A percentile compares a stretch with the other conserved stretches of the same genome.
Evolutionary conservation across 2,797 vertebrate species (phyloP).

Genomic region (Ctenopoma kingsleyae): DNA sequence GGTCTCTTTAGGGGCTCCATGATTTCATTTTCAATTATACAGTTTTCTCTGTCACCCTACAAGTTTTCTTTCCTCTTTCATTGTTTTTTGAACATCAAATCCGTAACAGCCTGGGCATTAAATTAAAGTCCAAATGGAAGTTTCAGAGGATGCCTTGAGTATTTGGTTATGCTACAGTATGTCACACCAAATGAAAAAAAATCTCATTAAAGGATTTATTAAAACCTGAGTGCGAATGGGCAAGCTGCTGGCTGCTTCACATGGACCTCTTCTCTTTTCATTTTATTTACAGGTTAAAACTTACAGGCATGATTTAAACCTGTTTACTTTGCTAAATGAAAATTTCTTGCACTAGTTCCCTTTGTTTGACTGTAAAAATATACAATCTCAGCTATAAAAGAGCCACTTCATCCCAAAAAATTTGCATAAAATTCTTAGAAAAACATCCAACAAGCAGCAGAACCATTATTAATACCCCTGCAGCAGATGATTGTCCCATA

Average conservation of each 20-base stretch:
- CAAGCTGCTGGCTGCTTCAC: conserved; percentile 16
- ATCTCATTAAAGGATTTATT: conserved; percentile 50
- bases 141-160: conserved; percentile 50
- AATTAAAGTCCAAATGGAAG: conserved; percentile 62
- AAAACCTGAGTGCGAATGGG: conserved; percentile 20
- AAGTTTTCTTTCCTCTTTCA: conserved; percentile 44
- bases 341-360: background rate
- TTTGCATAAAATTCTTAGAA: conserved; percentile 2
- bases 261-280: background rate
- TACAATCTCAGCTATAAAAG: conserved; percentile 1
- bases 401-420: background rate
- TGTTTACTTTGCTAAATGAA: background rate
- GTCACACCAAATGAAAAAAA: conserved; percentile 48
- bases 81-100: conserved; percentile 63
- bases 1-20: conserved; percentile 53
- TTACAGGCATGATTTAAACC: conserved; percentile 3
- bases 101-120: conserved; percentile 41
- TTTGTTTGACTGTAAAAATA: conserved; percentile 23
- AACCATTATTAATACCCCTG: conserved; percentile 13
- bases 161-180: conserved; percentile 40
- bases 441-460: conserved; percentile 17
- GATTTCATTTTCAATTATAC: conserved; percentile 70
- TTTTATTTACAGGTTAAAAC: conserved; percentile 13
- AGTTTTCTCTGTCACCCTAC: conserved; percentile 53
- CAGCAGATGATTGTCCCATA: conserved; percentile 13